phyloP scores from a whole-genome alignment of 2,797 vertebrate genomes.

The Sebastes trivittatus region DNA sequence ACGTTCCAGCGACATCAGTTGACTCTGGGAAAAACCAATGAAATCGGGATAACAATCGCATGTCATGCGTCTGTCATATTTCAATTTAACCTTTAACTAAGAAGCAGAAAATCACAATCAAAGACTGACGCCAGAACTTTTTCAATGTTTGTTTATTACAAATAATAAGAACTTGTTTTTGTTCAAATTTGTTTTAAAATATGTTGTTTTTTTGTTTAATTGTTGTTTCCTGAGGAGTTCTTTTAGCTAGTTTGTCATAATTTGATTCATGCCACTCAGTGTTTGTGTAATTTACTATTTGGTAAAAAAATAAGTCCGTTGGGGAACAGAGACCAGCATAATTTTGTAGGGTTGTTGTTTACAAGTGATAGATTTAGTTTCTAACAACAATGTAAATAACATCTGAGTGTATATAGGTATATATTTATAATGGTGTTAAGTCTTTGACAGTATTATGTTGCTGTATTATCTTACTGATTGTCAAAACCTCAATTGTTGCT shows the following conservation, averaged over 20 bases:
- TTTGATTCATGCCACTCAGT: constrained; percentile 6
- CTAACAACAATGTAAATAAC: constrained; percentile 39
- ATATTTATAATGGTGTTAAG: constrained; percentile 39
- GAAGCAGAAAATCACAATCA: background rate
- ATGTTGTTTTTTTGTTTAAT: background rate
- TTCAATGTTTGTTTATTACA: background rate
- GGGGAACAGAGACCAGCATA: background rate
- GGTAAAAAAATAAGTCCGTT: background rate
- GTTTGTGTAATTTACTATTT: constrained; percentile 25
- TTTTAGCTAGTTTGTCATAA: constrained; percentile 19
- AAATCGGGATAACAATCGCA: constrained; percentile 33
- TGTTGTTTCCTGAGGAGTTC: constrained; percentile 16
- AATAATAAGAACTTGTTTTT: background rate
- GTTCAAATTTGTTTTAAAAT: constrained; percentile 22
- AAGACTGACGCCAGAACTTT: constrained; percentile 10
- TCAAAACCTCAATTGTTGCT: constrained; percentile 35
- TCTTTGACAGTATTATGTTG: constrained; percentile 49
- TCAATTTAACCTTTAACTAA: background rate
- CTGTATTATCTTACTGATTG: constrained; percentile 18
- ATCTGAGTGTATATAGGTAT: constrained; percentile 31
- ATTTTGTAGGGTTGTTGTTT: constrained; percentile 10
- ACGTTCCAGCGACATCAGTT: background rate
- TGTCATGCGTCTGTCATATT: background rate
- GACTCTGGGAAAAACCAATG: background rate
- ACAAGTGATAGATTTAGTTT: constrained; percentile 17